A percentile compares a stretch with the other conserved stretches of the same genome.
These are phyloP conservation scores for Calidris pugnax DNA, from an alignment of 2,113 vertebrate genomes.

Conservation along the genomic window DNA sequence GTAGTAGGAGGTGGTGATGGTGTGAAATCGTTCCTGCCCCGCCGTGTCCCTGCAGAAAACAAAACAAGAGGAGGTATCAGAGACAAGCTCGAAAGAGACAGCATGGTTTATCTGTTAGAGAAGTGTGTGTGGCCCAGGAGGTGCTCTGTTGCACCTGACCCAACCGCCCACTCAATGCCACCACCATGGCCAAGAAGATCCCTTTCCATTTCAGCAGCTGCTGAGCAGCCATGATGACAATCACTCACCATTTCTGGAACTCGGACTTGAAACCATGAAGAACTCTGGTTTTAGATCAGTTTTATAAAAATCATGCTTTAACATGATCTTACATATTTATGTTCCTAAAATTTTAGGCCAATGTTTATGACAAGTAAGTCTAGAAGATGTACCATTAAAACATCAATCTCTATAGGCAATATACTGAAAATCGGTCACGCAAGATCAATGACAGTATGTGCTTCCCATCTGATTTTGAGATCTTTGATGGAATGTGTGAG, in stretches of 20 bases:
- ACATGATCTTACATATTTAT: accelerated
- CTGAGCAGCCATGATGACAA: accelerated
- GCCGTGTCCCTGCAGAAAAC: slow-evolving; percentile 90
- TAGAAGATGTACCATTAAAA: not conserved
- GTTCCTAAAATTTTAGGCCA: not conserved
- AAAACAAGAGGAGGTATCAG: not conserved
- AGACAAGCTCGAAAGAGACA: not conserved
- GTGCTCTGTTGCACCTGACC: not conserved
- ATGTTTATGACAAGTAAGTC: accelerated
- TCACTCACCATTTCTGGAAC: accelerated
- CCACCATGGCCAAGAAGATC: accelerated
- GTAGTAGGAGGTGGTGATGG: slow-evolving; percentile 99
- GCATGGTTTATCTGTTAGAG: accelerated
- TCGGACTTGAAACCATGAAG: accelerated
- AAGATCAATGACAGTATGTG: not conserved
- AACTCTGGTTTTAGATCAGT: not conserved
- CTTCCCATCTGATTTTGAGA: not conserved
- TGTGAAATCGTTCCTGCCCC: slow-evolving; percentile 97
- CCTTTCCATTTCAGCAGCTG: not conserved
- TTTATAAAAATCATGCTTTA: not conserved
- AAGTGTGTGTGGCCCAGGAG: accelerated
- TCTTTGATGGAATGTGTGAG: not conserved
- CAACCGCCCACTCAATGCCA: accelerated
- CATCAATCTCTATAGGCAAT: not conserved
- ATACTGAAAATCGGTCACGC: not conserved